Evolutionary conservation across 1,140 invertebrate species (phyloP), one percentile per base, ranked within the genome.

Genomic region (Anagrus nilaparvatae): DNA sequence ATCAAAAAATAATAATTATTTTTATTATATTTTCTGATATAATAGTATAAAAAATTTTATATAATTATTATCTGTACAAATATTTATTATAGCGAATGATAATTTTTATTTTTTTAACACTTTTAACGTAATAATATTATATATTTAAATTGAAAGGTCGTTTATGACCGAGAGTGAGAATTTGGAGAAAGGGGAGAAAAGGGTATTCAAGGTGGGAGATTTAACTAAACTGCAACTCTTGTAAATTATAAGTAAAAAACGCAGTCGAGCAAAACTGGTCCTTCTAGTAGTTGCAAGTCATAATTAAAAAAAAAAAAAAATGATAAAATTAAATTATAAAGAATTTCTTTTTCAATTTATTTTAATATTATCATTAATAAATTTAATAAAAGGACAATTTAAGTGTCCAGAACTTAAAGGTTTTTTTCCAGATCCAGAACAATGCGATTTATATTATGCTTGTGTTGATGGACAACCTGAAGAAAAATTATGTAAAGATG

Each of bases 371-470:
- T n/a, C n/a, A n/a, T n/a, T n/a, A n/a, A n/a, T 43, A 23, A 44
- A 39, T 45, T 30, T 46, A 19, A 44, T 28, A 16, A 37, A 21
- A 10, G 56, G 41, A 5, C 59, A 77, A 34, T 82, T 80, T 60
- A 67, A 78, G 47, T 87, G 84, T 54, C 82, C 83, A 2, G 76
- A 82, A 40, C 70, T 76, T 40, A 80, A 79, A 46, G 84, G 85
- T 16, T 87, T 73, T 62, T 88, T 79, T 65, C 71, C 82, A 2
- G 83, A 88, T 61, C 70, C 69, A 3, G 72, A 76, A 49, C 82
- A 88, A 59, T 89, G 87, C 60, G 87, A 90, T 65, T 73, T 85
- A 25, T 88, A 87, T 61, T 86, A 85, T 58, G 73, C 75, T 51
- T 89, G 85, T 65, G 63, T 70, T 35, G 76, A 81, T 59, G 77